Evolutionary conservation across 2,888 invertebrate species (phyloP).

Genomic region (Oscheius sp.): DNA sequence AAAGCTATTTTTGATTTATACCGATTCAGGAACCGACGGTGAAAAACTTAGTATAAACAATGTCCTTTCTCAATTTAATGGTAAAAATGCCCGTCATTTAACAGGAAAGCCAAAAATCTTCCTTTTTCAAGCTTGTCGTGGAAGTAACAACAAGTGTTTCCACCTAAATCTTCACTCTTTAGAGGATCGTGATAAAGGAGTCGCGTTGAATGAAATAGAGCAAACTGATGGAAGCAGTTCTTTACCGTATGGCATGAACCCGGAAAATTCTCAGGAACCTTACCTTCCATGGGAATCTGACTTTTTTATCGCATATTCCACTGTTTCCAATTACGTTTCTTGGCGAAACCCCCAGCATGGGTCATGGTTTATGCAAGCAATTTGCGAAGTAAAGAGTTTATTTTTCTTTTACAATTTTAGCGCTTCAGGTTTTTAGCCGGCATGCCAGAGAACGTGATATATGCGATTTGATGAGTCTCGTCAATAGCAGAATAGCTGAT

Average conservation of each 20-base stretch:
- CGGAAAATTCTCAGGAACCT: neutral
- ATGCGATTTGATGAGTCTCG: constrained; percentile 54
- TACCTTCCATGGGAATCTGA: constrained; percentile 65
- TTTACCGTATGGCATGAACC: neutral
- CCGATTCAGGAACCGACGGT: constrained; percentile 54
- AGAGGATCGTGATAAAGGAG: constrained; percentile 20
- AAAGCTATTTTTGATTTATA: neutral
- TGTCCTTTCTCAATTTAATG: constrained; percentile 52
- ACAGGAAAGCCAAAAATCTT: constrained; percentile 69
- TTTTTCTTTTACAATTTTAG: neutral
- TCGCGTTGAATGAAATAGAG: neutral
- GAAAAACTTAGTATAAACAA: constrained; percentile 39
- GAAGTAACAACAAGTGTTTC: too few relatives aligned
- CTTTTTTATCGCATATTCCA: constrained; percentile 68
- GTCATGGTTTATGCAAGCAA: constrained; percentile 69
- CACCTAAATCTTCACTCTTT: too few relatives aligned
- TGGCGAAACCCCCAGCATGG: constrained; percentile 68
- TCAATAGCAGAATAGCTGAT: constrained; percentile 42
- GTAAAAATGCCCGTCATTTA: constrained; percentile 62
- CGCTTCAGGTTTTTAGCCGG: constrained; percentile 38
- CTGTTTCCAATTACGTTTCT: constrained; percentile 66
- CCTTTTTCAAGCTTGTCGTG: constrained; percentile 70
- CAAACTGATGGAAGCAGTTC: neutral
- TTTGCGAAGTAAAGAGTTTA: constrained; percentile 68
- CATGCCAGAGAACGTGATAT: constrained; percentile 55